phyloP scores from a whole-genome alignment of 2,888 invertebrate genomes.

The Drosophila longiperda region DNA sequence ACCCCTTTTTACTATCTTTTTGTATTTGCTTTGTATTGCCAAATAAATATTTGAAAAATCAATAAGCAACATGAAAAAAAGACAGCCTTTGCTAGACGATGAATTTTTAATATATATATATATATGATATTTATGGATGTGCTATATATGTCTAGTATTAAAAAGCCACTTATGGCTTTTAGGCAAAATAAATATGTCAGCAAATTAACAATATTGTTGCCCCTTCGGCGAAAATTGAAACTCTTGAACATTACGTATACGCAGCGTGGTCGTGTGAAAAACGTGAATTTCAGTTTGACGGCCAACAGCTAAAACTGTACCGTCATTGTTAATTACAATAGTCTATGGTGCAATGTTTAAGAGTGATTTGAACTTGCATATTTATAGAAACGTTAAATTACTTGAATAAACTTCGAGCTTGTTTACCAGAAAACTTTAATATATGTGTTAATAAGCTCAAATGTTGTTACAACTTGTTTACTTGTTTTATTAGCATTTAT shows the following conservation, averaged over 20 bases:
- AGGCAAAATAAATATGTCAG: slow-evolving; percentile 48
- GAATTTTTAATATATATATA: slow-evolving; percentile 1
- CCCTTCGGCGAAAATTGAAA: neutral
- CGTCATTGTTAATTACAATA: slow-evolving; percentile 54
- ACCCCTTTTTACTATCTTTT: neutral
- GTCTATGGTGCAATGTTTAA: slow-evolving; percentile 29
- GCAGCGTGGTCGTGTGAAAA: slow-evolving; percentile 47
- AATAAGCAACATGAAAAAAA: slow-evolving; percentile 38
- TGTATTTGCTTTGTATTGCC: slow-evolving; percentile 27
- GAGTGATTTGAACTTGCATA: neutral
- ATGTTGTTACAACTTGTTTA: neutral
- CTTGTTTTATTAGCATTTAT: neutral
- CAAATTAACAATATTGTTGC: slow-evolving; percentile 29
- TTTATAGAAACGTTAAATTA: neutral
- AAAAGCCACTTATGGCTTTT: slow-evolving; percentile 63
- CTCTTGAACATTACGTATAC: slow-evolving; percentile 52
- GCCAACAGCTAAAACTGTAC: slow-evolving; percentile 54
- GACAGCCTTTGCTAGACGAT: neutral
- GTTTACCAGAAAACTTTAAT: neutral
- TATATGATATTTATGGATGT: neutral
- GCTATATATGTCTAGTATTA: slow-evolving; percentile 7
- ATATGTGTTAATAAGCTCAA: neutral
- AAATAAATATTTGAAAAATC: slow-evolving; percentile 62
- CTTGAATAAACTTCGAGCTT: neutral
- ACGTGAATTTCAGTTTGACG: slow-evolving; percentile 65